Base-by-base conservation (phyloP, 2,113 vertebrate species). In the Sphaerodactylus townsendi region DNA sequence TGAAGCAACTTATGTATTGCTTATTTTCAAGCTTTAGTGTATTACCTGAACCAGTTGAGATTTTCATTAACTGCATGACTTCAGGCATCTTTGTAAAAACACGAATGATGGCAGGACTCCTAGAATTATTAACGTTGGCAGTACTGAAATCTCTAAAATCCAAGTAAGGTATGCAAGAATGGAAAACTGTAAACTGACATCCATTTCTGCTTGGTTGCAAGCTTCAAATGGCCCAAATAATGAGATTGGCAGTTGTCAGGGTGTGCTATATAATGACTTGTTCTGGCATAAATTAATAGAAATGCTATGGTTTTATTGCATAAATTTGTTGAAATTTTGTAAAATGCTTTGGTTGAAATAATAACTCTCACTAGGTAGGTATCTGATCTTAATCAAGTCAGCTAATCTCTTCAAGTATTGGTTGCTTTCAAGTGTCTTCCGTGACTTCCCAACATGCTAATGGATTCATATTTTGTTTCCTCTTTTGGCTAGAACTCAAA, bases 331-430 rank as follows among this genome's bases (percentile, higher is more conserved):
- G n/a, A 69, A 37, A 35, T 50, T 33, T 65, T 37, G n/a, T 64
- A 59, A 28, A 13, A 39, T 28, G 10, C 15, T 44, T 19, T 35
- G 48, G 28, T 35, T 69, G 66, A 69, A 69, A 69, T 68, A n/a
- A n/a, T n/a, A n/a, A n/a, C n/a, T n/a, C n/a, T n/a, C n/a, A n/a
- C n/a, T n/a, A n/a, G n/a, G n/a, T n/a, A n/a, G n/a, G n/a, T n/a
- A n/a, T 77, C 87, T 90, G 89, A 66, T 74, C 82, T 80, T 33
- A 25, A 66, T 5, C 0, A 0, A 76, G 56, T 90, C 41, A 19
- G 81, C 19, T 53, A 81, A 86, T 86, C 48, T 72, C 59, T 87
- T 89, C 81, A 89, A 76, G 37, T 82, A 81, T 0, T 1, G 2
- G 82, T 86, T 85, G 15, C 5, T 79, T 85, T 0, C 59, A 72